phyloP scores from a whole-genome alignment of 2,113 vertebrate genomes.

The Chlorocebus sabaeus region DNA sequence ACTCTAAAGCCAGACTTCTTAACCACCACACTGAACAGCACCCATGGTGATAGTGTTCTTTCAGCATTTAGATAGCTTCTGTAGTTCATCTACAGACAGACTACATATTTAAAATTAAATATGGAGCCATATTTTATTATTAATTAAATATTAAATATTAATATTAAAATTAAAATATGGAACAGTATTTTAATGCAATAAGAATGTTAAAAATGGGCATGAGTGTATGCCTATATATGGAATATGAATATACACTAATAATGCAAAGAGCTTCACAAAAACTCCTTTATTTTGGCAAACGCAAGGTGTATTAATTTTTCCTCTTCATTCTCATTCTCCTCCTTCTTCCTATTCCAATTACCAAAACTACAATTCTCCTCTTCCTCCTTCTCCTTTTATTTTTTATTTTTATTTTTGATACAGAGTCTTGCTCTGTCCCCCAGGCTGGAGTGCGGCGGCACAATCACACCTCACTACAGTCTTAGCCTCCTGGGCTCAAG shows the following conservation, averaged over 20 bases:
- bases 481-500: neutral
- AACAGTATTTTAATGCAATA: neutral
- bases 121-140: neutral
- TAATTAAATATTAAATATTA: no score
- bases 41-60: neutral
- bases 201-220: neutral
- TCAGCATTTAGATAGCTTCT: neutral
- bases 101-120: neutral
- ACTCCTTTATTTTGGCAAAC: neutral
- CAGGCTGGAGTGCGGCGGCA: neutral
- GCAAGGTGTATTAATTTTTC: neutral
- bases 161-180: no score
- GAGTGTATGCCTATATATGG: neutral
- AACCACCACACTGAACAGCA: neutral
- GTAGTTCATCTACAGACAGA: neutral
- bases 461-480: no score
- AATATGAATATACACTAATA: neutral
- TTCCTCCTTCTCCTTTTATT: neutral
- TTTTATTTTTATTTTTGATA: neutral
- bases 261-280: neutral
- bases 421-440: neutral
- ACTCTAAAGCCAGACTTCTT: neutral
- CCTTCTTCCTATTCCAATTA: neutral
- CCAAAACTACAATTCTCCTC: no score
- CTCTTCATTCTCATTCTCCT: neutral